Percentiles rank a stretch among this genome's conserved stretches.
Evolutionary conservation across 2,797 vertebrate genomes (phyloP).

Genomic region (Pteropus rufus): DNA sequence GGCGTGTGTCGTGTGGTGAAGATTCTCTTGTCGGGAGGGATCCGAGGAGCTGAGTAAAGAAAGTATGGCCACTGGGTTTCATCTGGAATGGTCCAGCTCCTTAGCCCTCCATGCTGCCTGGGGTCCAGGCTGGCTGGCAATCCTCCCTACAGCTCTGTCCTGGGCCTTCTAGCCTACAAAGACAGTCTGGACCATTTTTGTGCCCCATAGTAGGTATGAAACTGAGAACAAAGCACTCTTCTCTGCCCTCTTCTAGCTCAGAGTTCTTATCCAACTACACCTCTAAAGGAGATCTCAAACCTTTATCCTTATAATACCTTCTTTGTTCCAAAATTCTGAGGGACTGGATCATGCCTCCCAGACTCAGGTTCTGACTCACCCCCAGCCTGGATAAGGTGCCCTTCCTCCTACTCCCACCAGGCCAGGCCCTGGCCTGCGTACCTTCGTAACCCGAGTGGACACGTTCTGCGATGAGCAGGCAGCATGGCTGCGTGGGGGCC

Average conservation of each 20-base stretch:
- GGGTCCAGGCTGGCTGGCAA: not conserved
- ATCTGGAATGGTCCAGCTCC: not conserved
- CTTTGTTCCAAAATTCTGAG: not conserved
- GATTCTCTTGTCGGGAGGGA: slow-evolving; percentile 92
- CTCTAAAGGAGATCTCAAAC: not conserved
- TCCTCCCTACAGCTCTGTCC: not conserved
- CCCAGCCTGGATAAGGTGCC: not conserved
- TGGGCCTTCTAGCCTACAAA: not conserved
- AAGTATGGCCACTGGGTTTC: not conserved
- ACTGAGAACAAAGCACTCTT: not conserved
- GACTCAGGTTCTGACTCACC: not conserved
- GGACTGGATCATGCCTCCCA: not conserved
- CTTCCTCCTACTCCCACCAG: not conserved
- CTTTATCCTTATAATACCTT: not conserved
- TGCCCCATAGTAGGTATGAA: not conserved
- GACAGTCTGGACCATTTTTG: not conserved
- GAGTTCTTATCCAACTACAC: not conserved
- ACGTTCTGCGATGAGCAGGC: slow-evolving; percentile 90
- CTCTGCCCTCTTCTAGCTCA: not conserved
- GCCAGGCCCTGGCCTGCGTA: slow-evolving; percentile 57
- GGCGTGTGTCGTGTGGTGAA: slow-evolving; percentile 95
- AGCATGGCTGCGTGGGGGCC: slow-evolving; percentile 86
- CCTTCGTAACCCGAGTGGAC: slow-evolving; percentile 95
- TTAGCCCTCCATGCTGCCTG: not conserved
- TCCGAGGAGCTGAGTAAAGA: slow-evolving; percentile 88